Conservation (phyloP, 1,140 invertebrate species). For the Coptotermes formosanus region DNA sequence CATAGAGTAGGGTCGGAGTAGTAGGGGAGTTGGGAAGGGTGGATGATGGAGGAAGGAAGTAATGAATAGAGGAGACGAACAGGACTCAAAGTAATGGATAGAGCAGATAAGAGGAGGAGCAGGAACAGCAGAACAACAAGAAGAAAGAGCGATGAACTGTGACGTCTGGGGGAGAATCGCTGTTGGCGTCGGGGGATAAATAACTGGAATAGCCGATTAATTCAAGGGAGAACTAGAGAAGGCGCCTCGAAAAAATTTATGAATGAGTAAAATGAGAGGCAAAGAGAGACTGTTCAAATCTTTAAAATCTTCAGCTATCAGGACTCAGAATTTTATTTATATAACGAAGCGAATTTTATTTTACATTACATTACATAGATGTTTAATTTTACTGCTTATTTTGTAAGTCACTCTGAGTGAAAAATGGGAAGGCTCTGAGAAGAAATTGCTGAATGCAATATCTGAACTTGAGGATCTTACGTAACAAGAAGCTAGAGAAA, state of each 20-base stretch:
- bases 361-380: too few relatives aligned
- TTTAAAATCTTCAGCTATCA: background rate
- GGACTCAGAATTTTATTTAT: too few relatives aligned
- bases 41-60: constrained; percentile 1
- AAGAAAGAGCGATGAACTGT: background rate
- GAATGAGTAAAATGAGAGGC: background rate
- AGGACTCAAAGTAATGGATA: constrained; percentile 1
- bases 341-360: too few relatives aligned
- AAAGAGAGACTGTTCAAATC: background rate
- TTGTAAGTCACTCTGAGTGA: too few relatives aligned
- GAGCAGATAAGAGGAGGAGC: constrained; percentile 16
- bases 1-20: background rate
- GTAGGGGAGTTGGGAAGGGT: background rate
- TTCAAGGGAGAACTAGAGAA: background rate
- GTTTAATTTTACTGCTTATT: too few relatives aligned
- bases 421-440: too few relatives aligned
- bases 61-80: constrained; percentile 18
- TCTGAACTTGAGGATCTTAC: too few relatives aligned
- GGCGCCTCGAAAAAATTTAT: background rate
- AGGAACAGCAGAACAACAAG: background rate
- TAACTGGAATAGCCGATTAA: constrained; percentile 15
- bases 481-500: too few relatives aligned
- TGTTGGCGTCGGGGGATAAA: constrained; percentile 9
- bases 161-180: background rate
- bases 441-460: too few relatives aligned